These are phyloP conservation scores for Diogma glabrata DNA, from an alignment of 2,888 invertebrate genomes.

Conservation along the genomic window DNA sequence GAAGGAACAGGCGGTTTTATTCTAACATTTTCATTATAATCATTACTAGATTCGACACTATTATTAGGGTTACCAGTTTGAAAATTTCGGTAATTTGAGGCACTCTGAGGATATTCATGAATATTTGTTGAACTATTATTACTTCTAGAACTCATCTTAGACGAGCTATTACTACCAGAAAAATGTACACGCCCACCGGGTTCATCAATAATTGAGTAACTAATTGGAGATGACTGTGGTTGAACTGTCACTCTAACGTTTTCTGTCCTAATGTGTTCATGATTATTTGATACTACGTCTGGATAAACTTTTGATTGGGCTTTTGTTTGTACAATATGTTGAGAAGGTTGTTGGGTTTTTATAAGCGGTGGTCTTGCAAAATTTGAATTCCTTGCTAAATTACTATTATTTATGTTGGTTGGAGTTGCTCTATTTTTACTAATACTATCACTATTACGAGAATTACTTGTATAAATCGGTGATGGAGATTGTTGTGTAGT, in stretches of 20 bases:
- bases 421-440: conserved; percentile 2
- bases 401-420: conserved; percentile 5
- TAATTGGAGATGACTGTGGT: conserved; percentile 59
- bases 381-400: background rate
- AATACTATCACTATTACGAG: conserved; percentile 11
- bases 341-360: conserved; percentile 1
- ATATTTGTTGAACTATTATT: conserved; percentile 23
- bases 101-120: conserved; percentile 35
- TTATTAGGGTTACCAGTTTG: conserved; percentile 47
- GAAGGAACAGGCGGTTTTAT: conserved; percentile 51
- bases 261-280: conserved; percentile 27
- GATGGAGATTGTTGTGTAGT: conserved; percentile 6
- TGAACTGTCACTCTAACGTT: conserved; percentile 27
- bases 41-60: too few species aligned
- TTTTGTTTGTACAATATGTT: conserved; percentile 45
- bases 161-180: conserved; percentile 41
- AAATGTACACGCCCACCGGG: conserved; percentile 45
- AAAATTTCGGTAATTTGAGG: conserved; percentile 48
- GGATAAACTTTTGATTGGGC: conserved; percentile 69
- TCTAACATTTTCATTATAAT: conserved; percentile 47
- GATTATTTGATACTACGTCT: conserved; percentile 32
- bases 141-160: conserved; percentile 38
- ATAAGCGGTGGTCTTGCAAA: background rate
- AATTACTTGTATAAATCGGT: conserved; percentile 8
- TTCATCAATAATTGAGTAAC: conserved; percentile 64